These are phyloP conservation scores for Octodon degus DNA, from an alignment of 2,113 vertebrate genomes.

Conservation along the genomic window DNA sequence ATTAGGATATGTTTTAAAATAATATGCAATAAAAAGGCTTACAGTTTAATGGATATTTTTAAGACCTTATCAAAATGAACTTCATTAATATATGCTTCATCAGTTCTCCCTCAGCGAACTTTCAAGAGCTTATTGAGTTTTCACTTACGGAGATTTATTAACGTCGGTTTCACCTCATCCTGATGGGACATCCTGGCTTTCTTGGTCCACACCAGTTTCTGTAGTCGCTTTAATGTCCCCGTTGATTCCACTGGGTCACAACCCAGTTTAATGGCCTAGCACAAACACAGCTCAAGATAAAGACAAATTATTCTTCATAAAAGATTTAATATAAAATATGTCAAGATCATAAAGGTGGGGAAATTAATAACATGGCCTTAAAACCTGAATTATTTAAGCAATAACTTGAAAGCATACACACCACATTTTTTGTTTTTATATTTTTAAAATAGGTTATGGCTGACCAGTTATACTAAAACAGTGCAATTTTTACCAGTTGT, in stretches of 20 bases:
- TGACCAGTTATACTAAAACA: constrained; percentile 3
- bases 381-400: constrained; percentile 51
- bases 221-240: constrained; percentile 88
- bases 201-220: constrained; percentile 88
- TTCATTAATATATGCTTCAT: background rate
- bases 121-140: background rate
- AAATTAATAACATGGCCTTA: constrained; percentile 59
- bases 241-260: constrained; percentile 83
- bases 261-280: constrained; percentile 84
- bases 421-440: background rate
- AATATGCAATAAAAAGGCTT: constrained; percentile 1
- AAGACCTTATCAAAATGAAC: constrained; percentile 7
- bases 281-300: constrained; percentile 64
- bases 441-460: constrained; percentile 21
- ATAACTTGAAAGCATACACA: background rate
- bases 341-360: constrained; percentile 21
- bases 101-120: background rate
- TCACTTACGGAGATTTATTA: constrained; percentile 84
- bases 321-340: constrained; percentile 48
- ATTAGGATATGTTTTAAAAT: constrained; percentile 27
- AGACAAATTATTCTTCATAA: constrained; percentile 59
- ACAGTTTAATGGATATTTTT: constrained; percentile 26
- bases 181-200: constrained; percentile 79
- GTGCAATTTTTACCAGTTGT: background rate
- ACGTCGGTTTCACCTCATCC: constrained; percentile 84